Conservation (phyloP, 2,113 vertebrate genomes). For the Climacteris rufus region DNA sequence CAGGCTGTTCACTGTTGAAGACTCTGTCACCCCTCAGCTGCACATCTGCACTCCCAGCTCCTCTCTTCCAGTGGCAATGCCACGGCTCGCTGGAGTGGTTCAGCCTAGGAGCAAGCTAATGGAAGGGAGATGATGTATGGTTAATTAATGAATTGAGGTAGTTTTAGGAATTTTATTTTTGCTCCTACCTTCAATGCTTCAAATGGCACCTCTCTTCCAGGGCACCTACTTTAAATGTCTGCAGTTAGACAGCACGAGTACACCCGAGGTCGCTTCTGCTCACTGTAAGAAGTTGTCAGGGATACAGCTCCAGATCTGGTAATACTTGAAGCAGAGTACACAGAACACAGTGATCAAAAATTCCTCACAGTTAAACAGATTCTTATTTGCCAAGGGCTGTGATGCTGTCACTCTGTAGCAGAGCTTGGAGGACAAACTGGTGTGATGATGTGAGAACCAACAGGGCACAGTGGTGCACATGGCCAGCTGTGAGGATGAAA, state of each 20-base stretch:
- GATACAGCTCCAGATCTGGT: not conserved
- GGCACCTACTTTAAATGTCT: not conserved
- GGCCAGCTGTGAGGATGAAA: not conserved
- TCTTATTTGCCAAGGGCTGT: not conserved
- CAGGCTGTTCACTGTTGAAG: not conserved
- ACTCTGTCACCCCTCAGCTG: not conserved
- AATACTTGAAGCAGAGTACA: not conserved
- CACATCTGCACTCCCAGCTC: not conserved
- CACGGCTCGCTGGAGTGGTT: fast-evolving
- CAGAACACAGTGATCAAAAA: not conserved
- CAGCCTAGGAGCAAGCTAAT: not conserved
- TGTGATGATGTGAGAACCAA: not conserved
- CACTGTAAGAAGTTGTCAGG: not conserved
- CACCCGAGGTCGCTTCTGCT: not conserved
- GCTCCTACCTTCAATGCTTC: not conserved
- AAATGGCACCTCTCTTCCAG: not conserved
- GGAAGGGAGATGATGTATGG: not conserved
- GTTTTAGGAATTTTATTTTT: not conserved
- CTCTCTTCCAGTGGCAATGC: not conserved
- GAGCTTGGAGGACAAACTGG: not conserved
- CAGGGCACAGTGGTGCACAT: not conserved
- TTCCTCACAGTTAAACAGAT: not conserved
- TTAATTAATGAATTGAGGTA: not conserved
- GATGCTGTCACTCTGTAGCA: not conserved
- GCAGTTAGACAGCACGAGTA: not conserved